Percentiles rank a stretch among this genome's conserved stretches.
These are phyloP conservation scores for Epicauta chinensis DNA, from an alignment of 1,140 invertebrate species.

Conservation along the genomic window DNA sequence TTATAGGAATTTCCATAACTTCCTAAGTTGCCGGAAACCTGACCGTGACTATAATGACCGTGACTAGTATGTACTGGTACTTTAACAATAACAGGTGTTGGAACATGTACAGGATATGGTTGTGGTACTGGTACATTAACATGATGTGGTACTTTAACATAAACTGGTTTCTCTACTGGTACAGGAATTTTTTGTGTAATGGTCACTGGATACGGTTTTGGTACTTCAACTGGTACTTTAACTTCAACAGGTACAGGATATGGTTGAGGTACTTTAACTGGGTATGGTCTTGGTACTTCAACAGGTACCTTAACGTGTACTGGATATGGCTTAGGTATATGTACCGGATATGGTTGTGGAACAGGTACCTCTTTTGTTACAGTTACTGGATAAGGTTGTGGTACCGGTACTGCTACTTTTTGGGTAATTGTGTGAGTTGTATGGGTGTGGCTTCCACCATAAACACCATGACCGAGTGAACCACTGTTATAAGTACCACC, in stretches of 20 bases:
- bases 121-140: slow-evolving; percentile 7
- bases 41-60: too few species aligned
- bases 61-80: slow-evolving; percentile 7
- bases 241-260: slow-evolving; percentile 15
- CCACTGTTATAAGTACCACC: background rate
- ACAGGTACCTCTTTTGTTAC: slow-evolving; percentile 24
- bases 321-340: slow-evolving; percentile 24
- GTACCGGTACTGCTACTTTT: slow-evolving; percentile 35
- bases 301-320: slow-evolving; percentile 16
- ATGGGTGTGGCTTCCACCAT: slow-evolving; percentile 17
- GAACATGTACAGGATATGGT: slow-evolving; percentile 20
- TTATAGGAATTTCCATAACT: too few species aligned
- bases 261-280: slow-evolving; percentile 8
- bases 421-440: slow-evolving; percentile 24
- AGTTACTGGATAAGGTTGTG: slow-evolving; percentile 40
- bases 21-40: too few species aligned
- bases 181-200: slow-evolving; percentile 30
- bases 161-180: slow-evolving; percentile 30
- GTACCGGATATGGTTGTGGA: slow-evolving; percentile 22
- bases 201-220: slow-evolving; percentile 31
- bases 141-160: slow-evolving; percentile 17
- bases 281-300: slow-evolving; percentile 7
- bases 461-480: background rate
- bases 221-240: slow-evolving; percentile 29
- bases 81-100: slow-evolving; percentile 25